Evolutionary conservation across 2,113 vertebrate genomes (phyloP).

Genomic region (Chauna torquata): DNA sequence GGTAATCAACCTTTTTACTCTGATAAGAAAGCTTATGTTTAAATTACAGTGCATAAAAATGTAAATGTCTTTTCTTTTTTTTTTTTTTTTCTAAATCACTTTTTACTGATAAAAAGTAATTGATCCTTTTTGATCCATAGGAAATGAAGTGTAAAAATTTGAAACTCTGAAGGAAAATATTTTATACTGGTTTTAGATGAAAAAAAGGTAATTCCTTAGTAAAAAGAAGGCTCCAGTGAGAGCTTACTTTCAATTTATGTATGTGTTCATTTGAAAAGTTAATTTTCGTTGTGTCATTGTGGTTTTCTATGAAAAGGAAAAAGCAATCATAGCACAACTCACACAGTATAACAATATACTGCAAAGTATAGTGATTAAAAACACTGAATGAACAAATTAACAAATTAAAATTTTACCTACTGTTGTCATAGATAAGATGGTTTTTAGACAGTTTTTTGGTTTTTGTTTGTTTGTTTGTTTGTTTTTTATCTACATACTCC

Average conservation of each 20-base stretch:
- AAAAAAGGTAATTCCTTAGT: not conserved
- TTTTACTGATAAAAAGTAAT: not conserved
- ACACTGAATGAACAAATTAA: not conserved
- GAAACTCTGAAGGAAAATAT: not conserved
- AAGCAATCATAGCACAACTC: not conserved
- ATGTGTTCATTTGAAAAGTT: not conserved
- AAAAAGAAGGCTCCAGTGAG: not conserved
- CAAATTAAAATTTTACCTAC: not conserved
- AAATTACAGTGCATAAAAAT: not conserved
- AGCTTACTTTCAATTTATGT: not conserved
- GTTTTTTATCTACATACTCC: not conserved
- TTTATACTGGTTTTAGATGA: not conserved
- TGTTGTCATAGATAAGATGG: not conserved
- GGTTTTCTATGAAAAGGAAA: not conserved
- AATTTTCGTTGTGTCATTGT: not conserved
- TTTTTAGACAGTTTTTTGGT: not conserved
- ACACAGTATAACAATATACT: not conserved
- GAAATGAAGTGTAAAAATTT: not conserved
- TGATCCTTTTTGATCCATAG: not conserved
- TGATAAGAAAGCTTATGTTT: not conserved
- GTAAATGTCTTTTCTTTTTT: not conserved
- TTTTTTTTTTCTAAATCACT: not conserved
- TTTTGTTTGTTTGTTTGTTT: not conserved
- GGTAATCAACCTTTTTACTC: not conserved
- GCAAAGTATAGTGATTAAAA: not conserved